These are phyloP conservation scores for Turritopsis dohrnii DNA, from an alignment of 30 jellyfish, hydroid and myxozoan genomes.

Conservation along the genomic window DNA sequence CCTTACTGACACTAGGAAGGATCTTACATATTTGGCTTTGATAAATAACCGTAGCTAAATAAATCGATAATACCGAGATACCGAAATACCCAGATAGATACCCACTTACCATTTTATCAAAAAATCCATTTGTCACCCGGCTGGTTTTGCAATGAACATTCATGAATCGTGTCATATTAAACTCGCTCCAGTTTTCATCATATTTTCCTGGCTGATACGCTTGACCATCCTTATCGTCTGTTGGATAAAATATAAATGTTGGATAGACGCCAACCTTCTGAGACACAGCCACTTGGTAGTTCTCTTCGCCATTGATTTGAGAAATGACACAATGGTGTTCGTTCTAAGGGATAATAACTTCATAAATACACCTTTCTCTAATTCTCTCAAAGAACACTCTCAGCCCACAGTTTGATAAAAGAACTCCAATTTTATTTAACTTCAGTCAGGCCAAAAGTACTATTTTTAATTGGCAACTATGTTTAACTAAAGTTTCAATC, in stretches of 20 bases:
- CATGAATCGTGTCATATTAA: slow-evolving; percentile 70
- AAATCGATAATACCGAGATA: too few species aligned
- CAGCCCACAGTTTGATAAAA: too few species aligned
- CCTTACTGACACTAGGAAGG: too few species aligned
- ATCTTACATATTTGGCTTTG: too few species aligned
- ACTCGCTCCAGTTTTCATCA: slow-evolving; percentile 95
- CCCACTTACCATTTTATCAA: slow-evolving; percentile 72
- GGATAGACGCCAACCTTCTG: slow-evolving; percentile 89
- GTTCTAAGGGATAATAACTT: slow-evolving; percentile 27
- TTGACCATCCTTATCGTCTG: slow-evolving; percentile 71
- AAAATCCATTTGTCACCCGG: slow-evolving; percentile 49
- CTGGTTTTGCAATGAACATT: slow-evolving; percentile 63
- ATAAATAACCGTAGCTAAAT: too few species aligned
- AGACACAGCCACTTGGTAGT: slow-evolving; percentile 50
- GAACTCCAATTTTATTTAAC: too few species aligned
- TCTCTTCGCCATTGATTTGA: slow-evolving; percentile 66
- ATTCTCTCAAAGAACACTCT: too few species aligned
- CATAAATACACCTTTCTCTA: too few species aligned
- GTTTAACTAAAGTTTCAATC: too few species aligned
- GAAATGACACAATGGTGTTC: slow-evolving; percentile 79
- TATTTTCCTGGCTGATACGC: slow-evolving; percentile 81
- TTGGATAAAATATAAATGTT: slow-evolving; percentile 68
- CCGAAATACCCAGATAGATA: too few species aligned
- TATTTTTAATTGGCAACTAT: too few species aligned
- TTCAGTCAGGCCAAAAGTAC: too few species aligned